A percentile compares a stretch with the other conserved stretches of the same genome.
Evolutionary conservation across 2,113 vertebrate genomes (phyloP).

Genomic region (Casuarius casuarius): DNA sequence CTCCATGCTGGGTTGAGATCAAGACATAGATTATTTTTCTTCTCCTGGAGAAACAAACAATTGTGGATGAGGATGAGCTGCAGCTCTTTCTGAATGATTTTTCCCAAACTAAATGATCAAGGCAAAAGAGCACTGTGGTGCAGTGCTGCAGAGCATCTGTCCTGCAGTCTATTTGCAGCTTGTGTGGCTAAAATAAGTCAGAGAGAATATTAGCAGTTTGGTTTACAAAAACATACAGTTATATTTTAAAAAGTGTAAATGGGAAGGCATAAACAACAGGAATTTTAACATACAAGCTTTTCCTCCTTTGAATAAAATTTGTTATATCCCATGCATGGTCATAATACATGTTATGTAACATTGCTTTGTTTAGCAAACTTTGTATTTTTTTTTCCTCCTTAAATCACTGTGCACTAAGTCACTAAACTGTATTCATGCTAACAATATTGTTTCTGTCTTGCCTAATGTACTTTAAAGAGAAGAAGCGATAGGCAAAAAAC

Average conservation of each 20-base stretch:
- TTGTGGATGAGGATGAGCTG: background rate
- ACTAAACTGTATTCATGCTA: background rate
- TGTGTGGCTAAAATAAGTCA: background rate
- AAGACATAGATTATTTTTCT: background rate
- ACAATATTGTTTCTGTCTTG: constrained; percentile 23
- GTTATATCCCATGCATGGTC: background rate
- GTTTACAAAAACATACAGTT: background rate
- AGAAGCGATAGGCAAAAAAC: background rate
- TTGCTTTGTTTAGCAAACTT: background rate
- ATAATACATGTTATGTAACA: background rate
- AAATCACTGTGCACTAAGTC: background rate
- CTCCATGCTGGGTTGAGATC: background rate
- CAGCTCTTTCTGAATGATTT: background rate
- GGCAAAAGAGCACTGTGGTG: background rate
- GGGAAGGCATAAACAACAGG: background rate
- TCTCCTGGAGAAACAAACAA: background rate
- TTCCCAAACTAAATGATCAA: background rate
- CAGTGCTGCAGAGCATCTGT: background rate
- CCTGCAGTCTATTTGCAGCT: background rate
- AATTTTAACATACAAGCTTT: background rate
- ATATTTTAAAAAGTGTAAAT: background rate
- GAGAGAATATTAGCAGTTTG: background rate
- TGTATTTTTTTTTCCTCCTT: background rate
- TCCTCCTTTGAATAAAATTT: background rate
- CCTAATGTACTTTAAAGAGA: background rate